Conservation (phyloP, 2,797 vertebrate species). For the Chelon auratus region DNA sequence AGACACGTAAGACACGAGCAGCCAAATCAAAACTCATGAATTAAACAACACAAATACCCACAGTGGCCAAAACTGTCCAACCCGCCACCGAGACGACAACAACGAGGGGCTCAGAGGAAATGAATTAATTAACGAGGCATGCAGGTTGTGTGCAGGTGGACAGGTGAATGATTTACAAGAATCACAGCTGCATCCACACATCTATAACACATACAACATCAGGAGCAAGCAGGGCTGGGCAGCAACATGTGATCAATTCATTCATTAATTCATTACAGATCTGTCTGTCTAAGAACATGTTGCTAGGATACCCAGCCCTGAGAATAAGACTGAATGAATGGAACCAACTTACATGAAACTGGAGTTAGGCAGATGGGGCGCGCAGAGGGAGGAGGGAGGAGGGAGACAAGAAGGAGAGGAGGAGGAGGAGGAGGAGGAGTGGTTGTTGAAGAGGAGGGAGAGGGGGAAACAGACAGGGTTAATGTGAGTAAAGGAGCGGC, state of each 20-base stretch:
- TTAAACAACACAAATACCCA: conserved; percentile 9
- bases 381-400: conserved; percentile 86
- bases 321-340: conserved; percentile 84
- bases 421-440: conserved; percentile 62
- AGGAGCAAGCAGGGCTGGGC: conserved; percentile 60
- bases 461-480: conserved; percentile 78
- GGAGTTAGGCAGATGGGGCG: conserved; percentile 94
- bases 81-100: conserved; percentile 37
- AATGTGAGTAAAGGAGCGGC: conserved; percentile 73
- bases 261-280: no score
- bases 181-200: conserved; percentile 30
- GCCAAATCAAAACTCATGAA: conserved; percentile 31
- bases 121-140: conserved; percentile 35
- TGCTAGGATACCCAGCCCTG: conserved; percentile 64
- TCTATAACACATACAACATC: conserved; percentile 55
- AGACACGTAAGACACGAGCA: conserved; percentile 18
- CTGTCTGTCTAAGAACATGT: background rate
- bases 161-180: conserved; percentile 41
- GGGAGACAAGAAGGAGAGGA: conserved; percentile 81
- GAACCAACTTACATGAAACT: conserved; percentile 99
- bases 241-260: conserved; percentile 24
- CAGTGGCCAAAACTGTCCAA: conserved; percentile 16
- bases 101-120: conserved; percentile 33
- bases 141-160: conserved; percentile 44
- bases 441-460: conserved; percentile 59